Percentiles rank a stretch among this genome's conserved stretches.
Evolutionary conservation across 2,797 vertebrate species (phyloP).

Genomic region (Notoglanidium macrostoma): DNA sequence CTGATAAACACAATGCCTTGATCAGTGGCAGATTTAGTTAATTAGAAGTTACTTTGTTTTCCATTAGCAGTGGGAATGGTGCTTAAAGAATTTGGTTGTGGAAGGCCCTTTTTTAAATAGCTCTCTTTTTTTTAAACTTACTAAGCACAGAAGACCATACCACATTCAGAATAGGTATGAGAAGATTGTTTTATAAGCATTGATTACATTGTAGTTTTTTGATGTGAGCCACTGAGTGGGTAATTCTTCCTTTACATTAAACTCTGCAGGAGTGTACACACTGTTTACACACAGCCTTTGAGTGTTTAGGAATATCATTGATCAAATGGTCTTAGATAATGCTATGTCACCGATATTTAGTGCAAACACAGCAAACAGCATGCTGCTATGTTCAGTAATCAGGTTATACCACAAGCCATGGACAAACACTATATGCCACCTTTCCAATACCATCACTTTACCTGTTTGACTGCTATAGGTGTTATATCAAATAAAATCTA

Average conservation of each 20-base stretch:
- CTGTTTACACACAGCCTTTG: constrained; percentile 1
- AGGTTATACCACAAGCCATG: not conserved
- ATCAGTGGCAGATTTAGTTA: constrained; percentile 51
- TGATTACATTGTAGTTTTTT: not conserved
- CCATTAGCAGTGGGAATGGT: constrained; percentile 36
- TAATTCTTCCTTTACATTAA: not conserved
- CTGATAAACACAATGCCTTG: constrained; percentile 45
- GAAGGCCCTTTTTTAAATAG: not conserved
- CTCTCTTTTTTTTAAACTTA: not conserved
- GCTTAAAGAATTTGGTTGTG: not conserved
- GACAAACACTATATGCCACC: not conserved
- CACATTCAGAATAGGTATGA: not conserved
- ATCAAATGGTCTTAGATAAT: constrained; percentile 27
- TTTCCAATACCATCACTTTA: not conserved
- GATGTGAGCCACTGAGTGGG: not conserved
- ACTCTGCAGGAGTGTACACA: not conserved
- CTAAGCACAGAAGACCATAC: not conserved
- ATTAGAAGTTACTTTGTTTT: constrained; percentile 55
- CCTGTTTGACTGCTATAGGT: not conserved
- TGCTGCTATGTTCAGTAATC: constrained; percentile 23
- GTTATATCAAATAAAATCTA: not conserved
- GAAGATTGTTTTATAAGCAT: not conserved
- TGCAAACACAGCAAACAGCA: constrained; percentile 36
- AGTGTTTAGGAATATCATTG: constrained; percentile 27
- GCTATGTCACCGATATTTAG: constrained; percentile 21